Percentiles rank a stretch among this genome's conserved stretches.
phyloP scores from a whole-genome alignment of 2,797 vertebrate genomes.

The Mormyrops attenuatus region DNA sequence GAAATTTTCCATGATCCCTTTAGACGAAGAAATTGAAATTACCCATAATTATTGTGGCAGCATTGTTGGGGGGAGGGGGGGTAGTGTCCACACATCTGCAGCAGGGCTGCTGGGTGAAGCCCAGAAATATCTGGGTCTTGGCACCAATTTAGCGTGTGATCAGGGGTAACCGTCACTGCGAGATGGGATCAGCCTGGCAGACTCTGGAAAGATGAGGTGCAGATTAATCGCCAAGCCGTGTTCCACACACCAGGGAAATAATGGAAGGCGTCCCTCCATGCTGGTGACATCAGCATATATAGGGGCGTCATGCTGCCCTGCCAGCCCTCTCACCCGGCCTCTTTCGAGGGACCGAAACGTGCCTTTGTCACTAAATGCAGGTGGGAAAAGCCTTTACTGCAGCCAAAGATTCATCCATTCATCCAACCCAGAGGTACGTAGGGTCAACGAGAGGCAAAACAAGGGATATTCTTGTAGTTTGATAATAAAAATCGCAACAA shows the following conservation, averaged over 20 bases:
- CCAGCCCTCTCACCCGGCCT: neutral
- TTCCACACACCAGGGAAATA: neutral
- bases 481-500: neutral
- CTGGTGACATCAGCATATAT: neutral
- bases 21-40: neutral
- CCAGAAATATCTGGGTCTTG: neutral
- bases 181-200: neutral
- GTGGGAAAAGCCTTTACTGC: neutral
- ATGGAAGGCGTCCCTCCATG: neutral
- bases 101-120: neutral
- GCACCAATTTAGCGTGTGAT: neutral
- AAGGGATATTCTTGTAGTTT: neutral
- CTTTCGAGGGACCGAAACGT: neutral
- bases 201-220: neutral
- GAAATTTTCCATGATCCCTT: neutral
- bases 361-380: neutral
- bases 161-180: neutral
- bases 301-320: neutral
- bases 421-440: neutral
- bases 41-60: neutral
- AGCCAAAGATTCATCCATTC: neutral
- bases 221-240: neutral
- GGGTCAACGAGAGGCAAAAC: neutral
- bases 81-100: neutral
- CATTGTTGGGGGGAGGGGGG: too few species aligned